Percentiles rank a stretch among this genome's conserved stretches.
These are phyloP conservation scores for Plumapathes pennacea DNA, from an alignment of 92 coral and sea anemone genomes.

Conservation along the genomic window DNA sequence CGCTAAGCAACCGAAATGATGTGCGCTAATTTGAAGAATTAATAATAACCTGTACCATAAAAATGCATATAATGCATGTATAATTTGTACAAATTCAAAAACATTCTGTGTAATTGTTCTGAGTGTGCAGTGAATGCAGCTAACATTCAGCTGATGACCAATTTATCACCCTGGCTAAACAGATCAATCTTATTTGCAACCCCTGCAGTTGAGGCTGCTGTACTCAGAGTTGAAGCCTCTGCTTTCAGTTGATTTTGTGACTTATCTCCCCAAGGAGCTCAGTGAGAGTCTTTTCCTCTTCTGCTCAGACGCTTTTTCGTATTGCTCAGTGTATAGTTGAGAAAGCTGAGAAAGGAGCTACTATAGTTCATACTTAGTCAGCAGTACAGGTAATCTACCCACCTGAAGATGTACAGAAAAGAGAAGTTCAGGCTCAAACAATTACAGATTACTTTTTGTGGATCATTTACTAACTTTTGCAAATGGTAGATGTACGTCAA, in stretches of 20 bases:
- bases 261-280: slow-evolving; percentile 62
- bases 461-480: no score
- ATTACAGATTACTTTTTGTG: no score
- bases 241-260: slow-evolving; percentile 63
- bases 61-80: not conserved
- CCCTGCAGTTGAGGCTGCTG: slow-evolving; percentile 55
- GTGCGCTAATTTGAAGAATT: no score
- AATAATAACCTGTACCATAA: not conserved
- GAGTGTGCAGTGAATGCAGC: not conserved
- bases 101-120: not conserved
- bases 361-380: no score
- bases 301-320: slow-evolving; percentile 38
- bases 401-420: no score
- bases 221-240: slow-evolving; percentile 56
- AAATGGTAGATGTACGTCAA: no score
- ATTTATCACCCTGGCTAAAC: not conserved
- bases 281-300: slow-evolving; percentile 53
- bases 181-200: slow-evolving; percentile 20
- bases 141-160: no score
- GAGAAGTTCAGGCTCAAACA: no score
- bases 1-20: no score
- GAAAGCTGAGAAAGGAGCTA: no score
- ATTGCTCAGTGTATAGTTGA: slow-evolving; percentile 64
- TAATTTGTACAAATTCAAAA: not conserved
- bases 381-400: no score